Evolutionary conservation across 2,113 vertebrate species (phyloP).

Genomic region (Mustelus asterias): DNA sequence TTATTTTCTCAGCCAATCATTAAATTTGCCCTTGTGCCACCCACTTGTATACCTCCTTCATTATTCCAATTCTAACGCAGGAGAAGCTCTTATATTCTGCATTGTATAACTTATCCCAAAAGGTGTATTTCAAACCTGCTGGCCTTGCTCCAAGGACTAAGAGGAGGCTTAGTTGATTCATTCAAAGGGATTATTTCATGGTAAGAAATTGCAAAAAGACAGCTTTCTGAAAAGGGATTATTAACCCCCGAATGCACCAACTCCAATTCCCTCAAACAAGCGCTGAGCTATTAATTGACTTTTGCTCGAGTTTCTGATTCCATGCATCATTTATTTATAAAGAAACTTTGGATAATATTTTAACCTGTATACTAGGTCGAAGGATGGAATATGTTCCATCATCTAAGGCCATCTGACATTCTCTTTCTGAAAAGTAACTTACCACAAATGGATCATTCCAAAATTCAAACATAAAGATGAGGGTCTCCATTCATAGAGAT

Average conservation of each 20-base stretch:
- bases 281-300: background rate
- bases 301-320: background rate
- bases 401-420: background rate
- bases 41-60: background rate
- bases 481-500: background rate
- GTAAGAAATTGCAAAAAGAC: background rate
- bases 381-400: background rate
- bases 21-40: background rate
- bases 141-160: background rate
- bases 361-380: background rate
- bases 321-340: background rate
- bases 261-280: background rate
- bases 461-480: background rate
- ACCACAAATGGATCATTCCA: background rate
- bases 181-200: background rate
- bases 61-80: background rate
- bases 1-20: background rate
- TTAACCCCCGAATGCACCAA: too few species aligned
- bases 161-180: background rate
- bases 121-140: background rate
- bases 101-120: background rate
- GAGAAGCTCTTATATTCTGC: background rate
- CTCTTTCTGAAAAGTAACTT: background rate
- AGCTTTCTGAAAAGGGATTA: background rate
- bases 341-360: background rate